Base-by-base conservation (phyloP, 2,113 vertebrate genomes). In the Salvator merianae region DNA sequence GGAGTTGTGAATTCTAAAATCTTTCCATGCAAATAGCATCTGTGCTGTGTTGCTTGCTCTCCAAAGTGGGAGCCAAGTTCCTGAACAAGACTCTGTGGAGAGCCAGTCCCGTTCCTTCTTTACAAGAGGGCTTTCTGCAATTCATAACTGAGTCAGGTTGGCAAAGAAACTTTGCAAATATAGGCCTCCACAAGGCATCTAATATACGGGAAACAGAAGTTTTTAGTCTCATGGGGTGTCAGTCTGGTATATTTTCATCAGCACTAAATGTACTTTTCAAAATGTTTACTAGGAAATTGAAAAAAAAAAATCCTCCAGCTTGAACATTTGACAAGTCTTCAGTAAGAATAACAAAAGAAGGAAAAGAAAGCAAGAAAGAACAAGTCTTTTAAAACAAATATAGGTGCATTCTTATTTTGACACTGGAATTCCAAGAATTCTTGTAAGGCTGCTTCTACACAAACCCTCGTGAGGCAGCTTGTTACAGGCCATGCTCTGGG, bases 181-280 rank as follows among this genome's bases (percentile, higher is more conserved):
- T 47, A 34, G n/a, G 22, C 36, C 40, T 68, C 55, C 16, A 30
- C 38, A n/a, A 83, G 40, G 43, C 72, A 30, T 50, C 5, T 32
- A 74, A 63, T 38, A 38, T 34, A 50, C 50, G 70, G 36, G 24
- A n/a, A 82, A 63, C 70, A 32, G 81, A 43, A 62, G 65, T 38
- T 63, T 40, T 53, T 28, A 40, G 10, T 43, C 75, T 78, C 68
- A 32, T 5, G 12, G 10, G 36, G 47, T 84, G 30, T 74, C 81
- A 47, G 55, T 26, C 72, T 47, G 68, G 66, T 30, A 78, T 62
- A n/a, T 78, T 84, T 30, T 78, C 28, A 3, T 43, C 20, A 40
- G 75, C 74, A 84, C 75, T 77, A 62, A 77, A 78, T 78, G 83
- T 78, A 62, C 83, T 71, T 84, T 66, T 77, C 40, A 65, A 77